A percentile compares a stretch with the other conserved stretches of the same genome.
Conservation (phyloP, 2,888 invertebrate genomes). For the Lycocerus yunnanus region DNA sequence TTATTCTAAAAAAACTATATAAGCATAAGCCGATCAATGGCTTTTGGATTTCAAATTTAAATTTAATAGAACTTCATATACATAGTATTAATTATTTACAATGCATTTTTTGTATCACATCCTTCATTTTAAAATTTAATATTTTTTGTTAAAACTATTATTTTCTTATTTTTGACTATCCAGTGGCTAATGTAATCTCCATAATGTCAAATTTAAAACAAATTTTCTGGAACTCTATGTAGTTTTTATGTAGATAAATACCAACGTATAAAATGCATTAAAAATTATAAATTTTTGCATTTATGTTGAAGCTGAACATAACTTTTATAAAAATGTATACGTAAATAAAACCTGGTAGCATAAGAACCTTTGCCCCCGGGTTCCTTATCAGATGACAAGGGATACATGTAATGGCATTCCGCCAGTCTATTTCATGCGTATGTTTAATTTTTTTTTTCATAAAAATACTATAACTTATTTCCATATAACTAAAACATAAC, state of each 20-base stretch:
- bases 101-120: too few species aligned
- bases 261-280: neutral
- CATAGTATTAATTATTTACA: too few species aligned
- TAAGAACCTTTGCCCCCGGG: constrained; percentile 47
- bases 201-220: neutral
- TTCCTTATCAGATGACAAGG: constrained; percentile 52
- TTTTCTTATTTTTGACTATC: too few species aligned
- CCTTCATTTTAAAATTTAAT: too few species aligned
- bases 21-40: too few species aligned
- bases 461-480: constrained; percentile 34
- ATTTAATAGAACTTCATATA: too few species aligned
- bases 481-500: constrained; percentile 40
- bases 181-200: too few species aligned
- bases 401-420: constrained; percentile 55
- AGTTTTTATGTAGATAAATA: neutral
- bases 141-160: too few species aligned
- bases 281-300: neutral
- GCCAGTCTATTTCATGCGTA: constrained; percentile 30
- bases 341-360: neutral
- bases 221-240: neutral
- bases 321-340: neutral
- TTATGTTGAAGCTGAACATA: neutral
- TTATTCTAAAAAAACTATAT: too few species aligned
- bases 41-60: too few species aligned
- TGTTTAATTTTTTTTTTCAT: constrained; percentile 31